Evolutionary conservation across 2,113 vertebrate species (phyloP), one percentile per base, ranked within the genome.

Genomic region (Pseudorectes ferrugineus): DNA sequence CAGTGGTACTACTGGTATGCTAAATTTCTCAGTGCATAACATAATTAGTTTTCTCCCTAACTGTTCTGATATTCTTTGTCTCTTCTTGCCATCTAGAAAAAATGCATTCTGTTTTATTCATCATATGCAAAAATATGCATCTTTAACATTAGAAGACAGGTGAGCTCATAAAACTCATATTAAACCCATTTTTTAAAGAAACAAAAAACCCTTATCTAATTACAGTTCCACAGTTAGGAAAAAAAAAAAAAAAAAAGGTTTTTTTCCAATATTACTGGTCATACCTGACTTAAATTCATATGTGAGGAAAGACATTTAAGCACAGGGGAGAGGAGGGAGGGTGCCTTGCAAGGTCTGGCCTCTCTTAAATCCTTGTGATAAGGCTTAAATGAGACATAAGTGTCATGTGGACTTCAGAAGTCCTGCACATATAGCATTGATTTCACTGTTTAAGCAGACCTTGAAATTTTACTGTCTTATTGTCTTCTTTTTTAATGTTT

Each of bases 21-120:
- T 93, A 89, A 74, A 91, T 91, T 92, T 96, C 90, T 88, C 78
- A 88, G 51, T 54, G 63, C 24, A 11, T 76, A 75, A 78, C 51
- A 65, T 88, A 93, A 89, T 88, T 85, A n/a, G 24, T 78, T 93
- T 80, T 83, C 52, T 75, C 86, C 43, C 74, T 85, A 84, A 66
- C 43, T 77, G 35, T 51, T 76, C 46, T 54, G 10, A 15, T 62
- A 67, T 36, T 6, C 14, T 62, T 94, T 67, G 38, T 72, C 31
- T 85, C 31, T 76, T 90, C 38, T 66, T 66, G 11, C 26, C 6
- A 51, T 57, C 29, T 38, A 81, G 43, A 73, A 75, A 77, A 93
- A 88, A 59, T 26, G 3, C 10, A 54, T 61, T 75, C 24, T 52
- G 2, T 12, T 65, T 68, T 91, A 91, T 65, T 92, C 18, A 76